Base-by-base conservation (phyloP, 2,797 vertebrate genomes). In the Apogon hyalosoma region DNA sequence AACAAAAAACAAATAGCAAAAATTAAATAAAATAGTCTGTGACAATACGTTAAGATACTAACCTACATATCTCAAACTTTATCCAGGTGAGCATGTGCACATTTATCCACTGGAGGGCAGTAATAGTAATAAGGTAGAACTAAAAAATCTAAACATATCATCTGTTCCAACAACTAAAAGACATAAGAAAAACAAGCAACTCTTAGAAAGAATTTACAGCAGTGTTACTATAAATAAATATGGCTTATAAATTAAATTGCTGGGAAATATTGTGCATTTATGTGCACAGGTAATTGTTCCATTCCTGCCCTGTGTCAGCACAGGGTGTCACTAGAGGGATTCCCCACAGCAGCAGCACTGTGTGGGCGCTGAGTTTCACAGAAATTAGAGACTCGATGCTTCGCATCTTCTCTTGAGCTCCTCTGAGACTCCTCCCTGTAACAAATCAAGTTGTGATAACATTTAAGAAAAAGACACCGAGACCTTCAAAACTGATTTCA, bases 291-390 rank as follows among this genome's bases (percentile, higher is more conserved):
- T 75, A 68, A 73, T 66, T 88, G 85, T 92, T 94, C 88, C 91
- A 85, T 50, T 86, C 12, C 3, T 16, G 66, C 49, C 66, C 18
- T 33, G 42, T 69, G 74, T 74, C 15, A 50, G 71, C 62, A 77
- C 65, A 46, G 73, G 79, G 68, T 75, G 81, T 81, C 88, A 77
- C 73, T 64, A 57, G 62, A 90, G 93, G 93, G 92, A 88, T 93
- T 94, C 92, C 92, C 92, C 92, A 82, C 57, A 21, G 15, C 57
- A 21, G 15, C 77, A 71, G 57, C 1, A n/a, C 10, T 60, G 72
- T 53, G 76, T 85, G 73, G 84, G 86, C 63, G 69, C 52, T 0
- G 53, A 74, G 76, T 83, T 93, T 91, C 84, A 89, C 55, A 91
- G 90, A 94, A 92, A 82, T 80, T 19, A 73, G 19, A 15, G 67